Percentiles rank a stretch among this genome's conserved stretches.
Conservation (phyloP, 2,888 invertebrate species). For the Perdita meconis region DNA sequence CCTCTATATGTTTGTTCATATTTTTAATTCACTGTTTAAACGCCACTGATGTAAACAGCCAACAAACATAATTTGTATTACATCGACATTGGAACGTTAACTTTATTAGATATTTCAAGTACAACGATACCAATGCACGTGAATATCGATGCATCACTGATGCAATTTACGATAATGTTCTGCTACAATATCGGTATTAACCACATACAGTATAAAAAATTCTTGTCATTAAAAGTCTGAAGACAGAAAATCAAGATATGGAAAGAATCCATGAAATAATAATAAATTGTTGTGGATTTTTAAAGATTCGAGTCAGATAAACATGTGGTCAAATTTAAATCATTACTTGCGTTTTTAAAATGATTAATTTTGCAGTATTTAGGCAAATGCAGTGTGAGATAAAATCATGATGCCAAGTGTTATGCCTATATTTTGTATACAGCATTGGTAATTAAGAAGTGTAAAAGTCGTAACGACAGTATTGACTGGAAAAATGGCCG, state of each 20-base stretch:
- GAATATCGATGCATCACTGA: conserved; percentile 5
- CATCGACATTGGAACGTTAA: not conserved
- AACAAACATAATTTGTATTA: conserved; percentile 1
- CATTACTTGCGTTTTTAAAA: too few species aligned
- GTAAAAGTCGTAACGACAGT: too few species aligned
- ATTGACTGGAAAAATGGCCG: too few species aligned
- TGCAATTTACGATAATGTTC: not conserved
- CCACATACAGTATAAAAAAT: not conserved
- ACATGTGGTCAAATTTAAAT: too few species aligned
- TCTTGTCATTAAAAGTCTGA: not conserved
- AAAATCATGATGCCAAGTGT: too few species aligned
- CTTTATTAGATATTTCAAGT: not conserved
- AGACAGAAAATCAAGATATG: too few species aligned
- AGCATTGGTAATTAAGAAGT: too few species aligned
- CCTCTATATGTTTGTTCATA: not conserved
- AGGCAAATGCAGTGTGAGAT: too few species aligned
- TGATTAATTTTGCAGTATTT: too few species aligned
- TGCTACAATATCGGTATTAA: not conserved
- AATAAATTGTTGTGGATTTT: not conserved
- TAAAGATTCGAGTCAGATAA: not conserved
- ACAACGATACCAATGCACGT: not conserved
- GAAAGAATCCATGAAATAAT: not conserved
- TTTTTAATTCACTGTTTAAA: not conserved
- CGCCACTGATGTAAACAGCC: not conserved
- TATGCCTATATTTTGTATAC: too few species aligned